These are phyloP conservation scores for Herminia tarsipennalis DNA, from an alignment of 2,888 invertebrate species.

Conservation along the genomic window DNA sequence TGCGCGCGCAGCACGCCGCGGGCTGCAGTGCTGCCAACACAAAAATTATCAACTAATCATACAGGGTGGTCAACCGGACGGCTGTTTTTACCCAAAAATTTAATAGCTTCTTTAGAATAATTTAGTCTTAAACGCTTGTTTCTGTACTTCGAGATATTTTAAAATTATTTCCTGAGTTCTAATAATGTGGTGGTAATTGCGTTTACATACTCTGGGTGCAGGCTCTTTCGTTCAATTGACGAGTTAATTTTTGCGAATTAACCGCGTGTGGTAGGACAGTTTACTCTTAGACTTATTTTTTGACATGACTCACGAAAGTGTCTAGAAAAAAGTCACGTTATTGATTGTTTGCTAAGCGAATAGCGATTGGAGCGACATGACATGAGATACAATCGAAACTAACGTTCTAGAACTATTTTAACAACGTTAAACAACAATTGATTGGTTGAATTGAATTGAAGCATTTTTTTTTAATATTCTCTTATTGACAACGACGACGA, in stretches of 20 bases:
- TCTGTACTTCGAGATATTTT: slow-evolving; percentile 37
- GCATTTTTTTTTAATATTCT: too few relatives aligned
- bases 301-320: too few relatives aligned
- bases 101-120: slow-evolving; percentile 76
- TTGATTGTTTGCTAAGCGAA: too few relatives aligned
- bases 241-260: neutral
- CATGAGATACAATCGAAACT: too few relatives aligned
- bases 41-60: slow-evolving; percentile 72
- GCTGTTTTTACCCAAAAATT: slow-evolving; percentile 49
- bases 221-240: slow-evolving; percentile 13
- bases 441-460: too few relatives aligned
- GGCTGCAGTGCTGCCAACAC: slow-evolving; percentile 64
- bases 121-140: slow-evolving; percentile 65
- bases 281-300: too few relatives aligned
- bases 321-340: too few relatives aligned
- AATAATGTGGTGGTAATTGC: slow-evolving; percentile 37
- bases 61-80: slow-evolving; percentile 64
- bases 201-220: slow-evolving; percentile 29
- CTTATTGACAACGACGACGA: too few relatives aligned
- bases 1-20: slow-evolving; percentile 56
- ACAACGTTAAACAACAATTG: too few relatives aligned
- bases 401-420: too few relatives aligned
- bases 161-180: slow-evolving; percentile 47
- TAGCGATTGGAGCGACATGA: too few relatives aligned
- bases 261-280: too few relatives aligned